Evolutionary conservation across 2,888 invertebrate species (phyloP), one percentile per base, ranked within the genome.

Genomic region (Tenthredo amoena): DNA sequence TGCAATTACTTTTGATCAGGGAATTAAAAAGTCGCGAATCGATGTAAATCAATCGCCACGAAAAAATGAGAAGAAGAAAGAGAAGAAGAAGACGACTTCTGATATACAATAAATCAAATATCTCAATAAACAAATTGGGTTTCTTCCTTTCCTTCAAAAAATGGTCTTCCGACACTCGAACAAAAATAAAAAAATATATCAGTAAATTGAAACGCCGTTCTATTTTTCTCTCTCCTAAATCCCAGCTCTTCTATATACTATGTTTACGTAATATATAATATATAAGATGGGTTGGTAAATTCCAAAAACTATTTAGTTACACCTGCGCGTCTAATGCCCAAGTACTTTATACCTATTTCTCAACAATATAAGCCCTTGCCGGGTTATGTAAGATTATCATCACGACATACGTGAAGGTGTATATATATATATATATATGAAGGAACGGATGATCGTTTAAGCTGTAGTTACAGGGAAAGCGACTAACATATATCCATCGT

Each of bases 321-420:
- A 68, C 68, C 68, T 68, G 68, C 68, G 15, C 26, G 31, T 43
- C 43, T 74, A n/a, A 68, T 34, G 26, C 68, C 6, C 10, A 68
- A 68, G 34, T 68, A 34, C 34, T 12, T 68, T 68, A 71, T 71
- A 71, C 71, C 34, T 62, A 76, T 76, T 76, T 76, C 76, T 47
- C 43, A 76, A 47, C 43, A 76, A 76, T 76, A 76, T 76, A 47
- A 76, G 18, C n/a, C 47, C 43, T 12, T 26, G 15, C n/a, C n/a
- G 76, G 76, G 47, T 76, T 47, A 47, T 26, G 21, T 47, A 76
- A 76, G 76, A 76, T 76, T 47, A 43, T 72, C 76, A 76, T 26
- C 40, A 10, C 47, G 76, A 47, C 76, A 47, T 40, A 47, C 18
- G 18, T 71, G 65, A 15, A 1, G 15, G 6, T 68, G 18, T 34